Percentiles rank a stretch among this genome's conserved stretches.
Evolutionary conservation across 2,797 vertebrate genomes (phyloP).

Genomic region (Pyrocephalus nanus): DNA sequence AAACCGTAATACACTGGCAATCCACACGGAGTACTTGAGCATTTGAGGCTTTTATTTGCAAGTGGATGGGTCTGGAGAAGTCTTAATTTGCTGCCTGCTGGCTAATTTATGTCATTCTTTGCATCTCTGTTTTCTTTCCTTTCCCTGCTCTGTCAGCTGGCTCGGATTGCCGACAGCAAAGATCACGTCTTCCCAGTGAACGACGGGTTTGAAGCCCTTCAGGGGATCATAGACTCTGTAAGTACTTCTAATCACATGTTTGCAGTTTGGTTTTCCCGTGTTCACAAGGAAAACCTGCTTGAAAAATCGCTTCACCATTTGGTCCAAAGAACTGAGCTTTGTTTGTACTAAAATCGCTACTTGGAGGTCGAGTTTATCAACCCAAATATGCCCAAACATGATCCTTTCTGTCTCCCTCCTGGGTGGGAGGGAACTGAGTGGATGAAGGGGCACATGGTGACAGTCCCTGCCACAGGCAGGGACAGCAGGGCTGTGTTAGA

Average conservation of each 20-base stretch:
- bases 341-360: background rate
- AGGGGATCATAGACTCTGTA: conserved; percentile 95
- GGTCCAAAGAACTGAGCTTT: background rate
- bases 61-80: background rate
- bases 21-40: background rate
- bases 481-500: background rate
- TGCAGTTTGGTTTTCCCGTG: background rate
- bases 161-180: conserved; percentile 95
- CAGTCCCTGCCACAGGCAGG: background rate
- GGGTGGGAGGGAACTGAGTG: background rate
- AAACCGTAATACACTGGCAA: background rate
- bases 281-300: background rate
- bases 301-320: background rate
- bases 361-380: background rate
- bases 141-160: conserved; percentile 80
- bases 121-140: background rate
- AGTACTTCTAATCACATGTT: conserved; percentile 59
- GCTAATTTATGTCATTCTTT: background rate
- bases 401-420: background rate
- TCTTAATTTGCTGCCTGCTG: background rate
- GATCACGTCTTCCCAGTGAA: conserved; percentile 98
- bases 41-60: background rate
- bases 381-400: background rate
- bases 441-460: background rate
- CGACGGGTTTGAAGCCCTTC: conserved; percentile 94